Evolutionary conservation across 2,888 invertebrate species (phyloP).

Genomic region (Atethmia centrago): DNA sequence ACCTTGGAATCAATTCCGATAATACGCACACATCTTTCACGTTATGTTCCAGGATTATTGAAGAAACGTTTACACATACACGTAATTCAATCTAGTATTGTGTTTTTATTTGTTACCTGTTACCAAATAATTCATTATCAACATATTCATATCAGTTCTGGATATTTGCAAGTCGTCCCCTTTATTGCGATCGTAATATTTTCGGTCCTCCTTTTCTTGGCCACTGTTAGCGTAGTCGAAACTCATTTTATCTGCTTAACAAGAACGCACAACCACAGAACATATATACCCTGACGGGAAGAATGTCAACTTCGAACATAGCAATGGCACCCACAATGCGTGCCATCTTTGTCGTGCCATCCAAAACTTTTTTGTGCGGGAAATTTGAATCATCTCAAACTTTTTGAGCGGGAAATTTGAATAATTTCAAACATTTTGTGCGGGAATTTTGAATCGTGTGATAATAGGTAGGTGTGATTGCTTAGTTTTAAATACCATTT

Average conservation of each 20-base stretch:
- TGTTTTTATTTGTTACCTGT: constrained; percentile 92
- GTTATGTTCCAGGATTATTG: background rate
- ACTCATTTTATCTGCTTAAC: constrained; percentile 78
- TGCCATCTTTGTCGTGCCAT: too few species aligned
- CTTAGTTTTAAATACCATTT: too few species aligned
- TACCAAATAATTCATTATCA: constrained; percentile 99
- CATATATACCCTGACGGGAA: too few species aligned
- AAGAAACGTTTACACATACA: constrained; percentile 8
- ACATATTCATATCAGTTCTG: constrained; percentile 97
- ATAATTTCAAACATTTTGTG: too few species aligned
- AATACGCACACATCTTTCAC: background rate
- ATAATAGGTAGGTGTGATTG: too few species aligned
- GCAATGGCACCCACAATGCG: too few species aligned
- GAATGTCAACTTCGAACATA: too few species aligned
- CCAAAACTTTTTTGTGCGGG: too few species aligned
- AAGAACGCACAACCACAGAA: constrained; percentile 35
- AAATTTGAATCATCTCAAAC: too few species aligned
- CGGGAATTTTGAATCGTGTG: too few species aligned
- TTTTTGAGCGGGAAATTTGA: too few species aligned
- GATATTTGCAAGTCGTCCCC: constrained; percentile 95
- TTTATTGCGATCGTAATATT: constrained; percentile 93
- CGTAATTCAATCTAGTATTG: constrained; percentile 5
- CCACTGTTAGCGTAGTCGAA: constrained; percentile 81
- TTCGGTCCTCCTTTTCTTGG: constrained; percentile 84
- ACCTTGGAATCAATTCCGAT: constrained; percentile 26